A percentile compares a stretch with the other conserved stretches of the same genome.
Conservation (phyloP, 37 sponge, comb jelly and placozoan genomes). For the Cliona cf. orientalis region DNA sequence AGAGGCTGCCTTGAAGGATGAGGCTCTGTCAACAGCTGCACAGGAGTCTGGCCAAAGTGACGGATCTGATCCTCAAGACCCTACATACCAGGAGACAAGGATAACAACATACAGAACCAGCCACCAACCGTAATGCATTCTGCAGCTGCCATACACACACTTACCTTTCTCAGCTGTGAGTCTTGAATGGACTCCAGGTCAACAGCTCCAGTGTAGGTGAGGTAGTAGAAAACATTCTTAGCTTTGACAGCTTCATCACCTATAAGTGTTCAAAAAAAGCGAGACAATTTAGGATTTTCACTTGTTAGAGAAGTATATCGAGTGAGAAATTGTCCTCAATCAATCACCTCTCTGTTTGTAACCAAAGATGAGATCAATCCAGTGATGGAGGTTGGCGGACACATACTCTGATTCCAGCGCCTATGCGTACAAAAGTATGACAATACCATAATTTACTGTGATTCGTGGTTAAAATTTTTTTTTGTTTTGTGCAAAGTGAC, state of each 20-base stretch:
- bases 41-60: constrained; percentile 90
- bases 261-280: constrained; percentile 7
- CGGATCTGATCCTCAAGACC: constrained; percentile 87
- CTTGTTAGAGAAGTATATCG: not conserved
- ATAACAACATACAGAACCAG: not conserved
- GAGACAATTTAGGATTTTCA: not conserved
- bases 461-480: no score
- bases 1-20: constrained; percentile 71
- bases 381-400: constrained; percentile 79
- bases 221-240: constrained; percentile 88
- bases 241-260: constrained; percentile 75
- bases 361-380: constrained; percentile 96
- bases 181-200: constrained; percentile 70
- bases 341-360: constrained; percentile 86
- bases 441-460: no score
- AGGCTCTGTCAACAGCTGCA: constrained; percentile 81
- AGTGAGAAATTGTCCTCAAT: not conserved
- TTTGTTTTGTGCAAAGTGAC: no score
- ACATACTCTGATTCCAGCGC: constrained; percentile 95
- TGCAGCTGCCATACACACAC: not conserved
- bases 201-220: constrained; percentile 83
- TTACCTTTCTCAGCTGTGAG: constrained; percentile 42
- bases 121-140: not conserved
- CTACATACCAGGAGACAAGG: constrained; percentile 23
- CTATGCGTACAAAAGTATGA: constrained; percentile 46